Evolutionary conservation across 2,888 invertebrate species (phyloP).

Genomic region (Sphaerophoria rueppellii): DNA sequence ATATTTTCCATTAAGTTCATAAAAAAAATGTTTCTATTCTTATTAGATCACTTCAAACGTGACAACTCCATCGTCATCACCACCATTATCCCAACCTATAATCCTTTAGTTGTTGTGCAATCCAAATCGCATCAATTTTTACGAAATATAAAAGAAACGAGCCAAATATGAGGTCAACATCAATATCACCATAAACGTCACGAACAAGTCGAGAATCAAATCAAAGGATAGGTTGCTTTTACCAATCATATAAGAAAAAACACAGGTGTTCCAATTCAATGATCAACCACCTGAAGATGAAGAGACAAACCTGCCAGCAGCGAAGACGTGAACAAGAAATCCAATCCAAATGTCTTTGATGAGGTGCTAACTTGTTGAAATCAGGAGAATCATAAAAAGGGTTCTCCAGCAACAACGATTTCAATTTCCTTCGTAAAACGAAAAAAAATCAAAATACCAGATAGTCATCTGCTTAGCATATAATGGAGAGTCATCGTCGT

Average conservation of each 20-base stretch:
- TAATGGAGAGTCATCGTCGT: background rate
- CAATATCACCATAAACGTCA: background rate
- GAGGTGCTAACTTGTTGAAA: constrained; percentile 66
- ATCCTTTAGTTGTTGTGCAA: no score
- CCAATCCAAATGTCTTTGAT: constrained; percentile 43
- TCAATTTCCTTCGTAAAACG: constrained; percentile 37
- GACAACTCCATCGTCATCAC: no score
- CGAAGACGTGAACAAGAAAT: constrained; percentile 27
- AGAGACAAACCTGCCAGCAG: constrained; percentile 27
- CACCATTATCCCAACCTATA: no score
- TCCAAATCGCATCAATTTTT: no score
- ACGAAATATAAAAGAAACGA: constrained; percentile 6
- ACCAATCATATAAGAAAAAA: constrained; percentile 3
- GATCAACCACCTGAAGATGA: constrained; percentile 59
- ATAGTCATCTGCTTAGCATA: constrained; percentile 46
- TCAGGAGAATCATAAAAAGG: constrained; percentile 33
- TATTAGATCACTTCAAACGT: no score
- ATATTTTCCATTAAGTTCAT: no score
- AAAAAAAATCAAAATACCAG: constrained; percentile 7
- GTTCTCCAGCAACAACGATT: constrained; percentile 24
- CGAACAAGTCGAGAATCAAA: background rate
- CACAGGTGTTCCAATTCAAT: constrained; percentile 69
- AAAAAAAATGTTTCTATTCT: no score
- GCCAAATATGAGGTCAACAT: constrained; percentile 54
- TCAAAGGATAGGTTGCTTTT: background rate